Conservation (phyloP, 2,888 invertebrate genomes). For the Drosophila kambysellisi region DNA sequence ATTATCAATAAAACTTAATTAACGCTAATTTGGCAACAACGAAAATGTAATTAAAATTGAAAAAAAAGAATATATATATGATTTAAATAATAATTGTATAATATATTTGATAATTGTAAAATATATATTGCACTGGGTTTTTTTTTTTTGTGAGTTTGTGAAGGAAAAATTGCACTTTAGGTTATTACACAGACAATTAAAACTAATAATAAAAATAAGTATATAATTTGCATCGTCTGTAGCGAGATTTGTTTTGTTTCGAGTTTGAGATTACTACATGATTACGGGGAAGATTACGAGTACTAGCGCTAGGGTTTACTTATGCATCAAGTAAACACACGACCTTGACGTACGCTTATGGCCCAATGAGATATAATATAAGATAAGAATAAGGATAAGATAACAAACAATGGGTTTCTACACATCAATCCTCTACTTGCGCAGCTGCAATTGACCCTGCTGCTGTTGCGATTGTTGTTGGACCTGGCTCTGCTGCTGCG, state of each 20-base stretch:
- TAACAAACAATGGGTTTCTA: conserved; percentile 64
- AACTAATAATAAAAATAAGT: conserved; percentile 58
- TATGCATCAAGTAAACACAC: conserved; percentile 33
- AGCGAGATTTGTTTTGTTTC: conserved; percentile 40
- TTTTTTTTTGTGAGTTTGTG: background rate
- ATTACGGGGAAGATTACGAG: conserved; percentile 46
- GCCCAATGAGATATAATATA: conserved; percentile 58
- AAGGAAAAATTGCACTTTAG: conserved; percentile 70
- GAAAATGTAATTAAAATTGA: conserved; percentile 38
- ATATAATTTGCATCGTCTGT: conserved; percentile 39
- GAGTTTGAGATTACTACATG: conserved; percentile 53
- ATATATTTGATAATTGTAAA: conserved; percentile 28
- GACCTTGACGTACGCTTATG: conserved; percentile 60
- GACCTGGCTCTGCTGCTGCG: conserved; percentile 45
- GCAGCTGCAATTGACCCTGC: conserved; percentile 71
- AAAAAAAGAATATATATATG: conserved; percentile 21
- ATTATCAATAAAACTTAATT: conserved; percentile 68
- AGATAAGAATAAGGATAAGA: conserved; percentile 60
- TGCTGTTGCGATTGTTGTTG: conserved; percentile 57
- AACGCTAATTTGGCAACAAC: conserved; percentile 80
- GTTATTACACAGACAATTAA: conserved; percentile 52
- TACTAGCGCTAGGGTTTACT: conserved; percentile 42
- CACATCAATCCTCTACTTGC: conserved; percentile 60
- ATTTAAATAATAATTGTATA: conserved; percentile 16
- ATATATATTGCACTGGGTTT: conserved; percentile 61